Conservation (phyloP, 2,888 invertebrate genomes). For the Rosalia funebris region DNA sequence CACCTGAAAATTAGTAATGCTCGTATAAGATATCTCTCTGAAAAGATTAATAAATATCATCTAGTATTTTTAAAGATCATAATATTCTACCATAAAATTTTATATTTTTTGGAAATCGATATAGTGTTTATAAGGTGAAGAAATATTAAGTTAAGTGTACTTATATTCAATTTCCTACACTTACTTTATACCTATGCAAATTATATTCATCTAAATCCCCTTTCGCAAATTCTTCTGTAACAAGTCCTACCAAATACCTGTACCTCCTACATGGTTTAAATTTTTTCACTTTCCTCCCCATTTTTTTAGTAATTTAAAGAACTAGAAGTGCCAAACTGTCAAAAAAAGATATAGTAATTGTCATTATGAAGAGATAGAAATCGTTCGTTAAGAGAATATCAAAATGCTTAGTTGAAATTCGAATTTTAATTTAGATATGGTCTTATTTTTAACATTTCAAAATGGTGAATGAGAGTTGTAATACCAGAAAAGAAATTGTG, state of each 20-base stretch:
- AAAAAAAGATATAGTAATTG: constrained; percentile 9
- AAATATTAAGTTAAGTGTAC: no score
- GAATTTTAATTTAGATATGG: not conserved
- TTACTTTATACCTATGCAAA: constrained; percentile 50
- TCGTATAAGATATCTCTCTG: no score
- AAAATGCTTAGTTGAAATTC: not conserved
- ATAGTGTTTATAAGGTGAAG: no score
- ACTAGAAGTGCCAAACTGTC: constrained; percentile 10
- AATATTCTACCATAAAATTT: no score
- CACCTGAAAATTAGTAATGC: constrained; percentile 41
- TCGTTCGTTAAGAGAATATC: constrained; percentile 2
- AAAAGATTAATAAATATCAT: no score
- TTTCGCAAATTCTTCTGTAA: constrained; percentile 31
- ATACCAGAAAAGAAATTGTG: not conserved
- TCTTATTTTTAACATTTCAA: not conserved
- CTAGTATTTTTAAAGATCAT: no score
- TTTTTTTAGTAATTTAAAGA: constrained; percentile 24
- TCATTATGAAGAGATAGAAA: not conserved
- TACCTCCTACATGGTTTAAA: constrained; percentile 48
- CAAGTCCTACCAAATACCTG: constrained; percentile 54
- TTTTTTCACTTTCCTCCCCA: constrained; percentile 31
- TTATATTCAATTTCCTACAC: not conserved
- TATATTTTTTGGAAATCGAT: no score
- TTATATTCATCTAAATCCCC: constrained; percentile 52
- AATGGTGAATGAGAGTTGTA: not conserved